Evolutionary conservation across 2,888 invertebrate genomes (phyloP).

Genomic region (Spodoptera exigua): DNA sequence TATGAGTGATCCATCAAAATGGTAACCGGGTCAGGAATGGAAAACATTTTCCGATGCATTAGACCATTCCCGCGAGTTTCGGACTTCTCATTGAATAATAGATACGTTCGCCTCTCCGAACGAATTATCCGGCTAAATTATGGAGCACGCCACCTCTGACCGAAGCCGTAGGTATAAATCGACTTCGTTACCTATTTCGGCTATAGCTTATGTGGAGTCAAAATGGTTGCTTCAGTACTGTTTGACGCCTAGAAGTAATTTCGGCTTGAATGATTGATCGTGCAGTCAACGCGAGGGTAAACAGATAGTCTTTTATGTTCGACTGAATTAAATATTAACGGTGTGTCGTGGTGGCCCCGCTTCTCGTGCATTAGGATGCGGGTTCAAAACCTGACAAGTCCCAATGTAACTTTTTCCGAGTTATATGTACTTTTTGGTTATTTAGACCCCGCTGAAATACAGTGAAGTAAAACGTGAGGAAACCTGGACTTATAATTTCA

Average conservation of each 20-base stretch:
- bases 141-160: slow-evolving; percentile 77
- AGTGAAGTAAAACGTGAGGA: too few species aligned
- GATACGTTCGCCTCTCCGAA: slow-evolving; percentile 68
- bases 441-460: too few species aligned
- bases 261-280: slow-evolving; percentile 62
- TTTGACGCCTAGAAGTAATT: slow-evolving; percentile 62
- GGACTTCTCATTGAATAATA: slow-evolving; percentile 80
- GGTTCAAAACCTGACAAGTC: too few species aligned
- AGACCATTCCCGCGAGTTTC: slow-evolving; percentile 70
- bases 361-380: too few species aligned
- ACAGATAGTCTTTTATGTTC: slow-evolving; percentile 50
- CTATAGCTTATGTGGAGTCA: slow-evolving; percentile 38
- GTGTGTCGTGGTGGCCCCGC: too few species aligned
- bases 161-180: slow-evolving; percentile 72
- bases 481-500: too few species aligned
- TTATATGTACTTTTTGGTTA: too few species aligned
- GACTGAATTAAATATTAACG: slow-evolving; percentile 47
- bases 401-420: too few species aligned
- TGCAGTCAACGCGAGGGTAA: slow-evolving; percentile 44
- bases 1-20: slow-evolving; percentile 62
- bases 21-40: slow-evolving; percentile 70
- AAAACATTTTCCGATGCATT: slow-evolving; percentile 75
- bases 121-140: slow-evolving; percentile 85
- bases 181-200: slow-evolving; percentile 63
- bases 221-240: slow-evolving; percentile 51